Evolutionary conservation across 2,113 vertebrate genomes (phyloP).

Genomic region (Pithys albifrons): DNA sequence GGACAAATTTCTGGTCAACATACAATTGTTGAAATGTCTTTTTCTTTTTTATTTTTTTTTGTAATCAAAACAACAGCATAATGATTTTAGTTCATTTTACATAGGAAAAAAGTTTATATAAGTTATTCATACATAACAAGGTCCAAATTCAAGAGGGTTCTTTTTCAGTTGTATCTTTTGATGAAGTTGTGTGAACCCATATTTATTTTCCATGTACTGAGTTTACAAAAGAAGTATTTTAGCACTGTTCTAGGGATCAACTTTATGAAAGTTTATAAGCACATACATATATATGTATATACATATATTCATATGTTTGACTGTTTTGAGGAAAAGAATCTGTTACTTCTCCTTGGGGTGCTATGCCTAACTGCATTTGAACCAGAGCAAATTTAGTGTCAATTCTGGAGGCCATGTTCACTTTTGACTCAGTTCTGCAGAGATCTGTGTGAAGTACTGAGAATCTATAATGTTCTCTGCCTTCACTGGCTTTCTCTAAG

Average conservation of each 20-base stretch:
- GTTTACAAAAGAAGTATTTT: neutral
- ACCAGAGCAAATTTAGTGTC: neutral
- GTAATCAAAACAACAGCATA: neutral
- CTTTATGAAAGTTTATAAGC: neutral
- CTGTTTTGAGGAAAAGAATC: neutral
- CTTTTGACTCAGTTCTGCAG: neutral
- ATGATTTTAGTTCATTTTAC: neutral
- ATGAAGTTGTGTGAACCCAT: neutral
- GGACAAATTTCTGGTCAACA: neutral
- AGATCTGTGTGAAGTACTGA: neutral
- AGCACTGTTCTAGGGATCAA: neutral
- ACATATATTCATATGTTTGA: neutral
- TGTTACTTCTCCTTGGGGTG: neutral
- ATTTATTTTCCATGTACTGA: neutral
- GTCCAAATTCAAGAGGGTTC: neutral
- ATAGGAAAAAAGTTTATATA: neutral
- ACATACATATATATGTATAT: neutral
- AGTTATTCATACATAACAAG: neutral
- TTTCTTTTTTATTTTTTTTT: neutral
- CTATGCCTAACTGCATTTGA: neutral
- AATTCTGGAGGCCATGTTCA: rapidly evolving
- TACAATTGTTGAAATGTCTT: neutral
- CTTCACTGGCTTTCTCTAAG: neutral
- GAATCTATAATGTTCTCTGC: neutral
- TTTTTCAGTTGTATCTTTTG: neutral